Evolutionary conservation across 2,113 vertebrate species (phyloP), one percentile per base, ranked within the genome.

Genomic region (Mohoua ochrocephala): DNA sequence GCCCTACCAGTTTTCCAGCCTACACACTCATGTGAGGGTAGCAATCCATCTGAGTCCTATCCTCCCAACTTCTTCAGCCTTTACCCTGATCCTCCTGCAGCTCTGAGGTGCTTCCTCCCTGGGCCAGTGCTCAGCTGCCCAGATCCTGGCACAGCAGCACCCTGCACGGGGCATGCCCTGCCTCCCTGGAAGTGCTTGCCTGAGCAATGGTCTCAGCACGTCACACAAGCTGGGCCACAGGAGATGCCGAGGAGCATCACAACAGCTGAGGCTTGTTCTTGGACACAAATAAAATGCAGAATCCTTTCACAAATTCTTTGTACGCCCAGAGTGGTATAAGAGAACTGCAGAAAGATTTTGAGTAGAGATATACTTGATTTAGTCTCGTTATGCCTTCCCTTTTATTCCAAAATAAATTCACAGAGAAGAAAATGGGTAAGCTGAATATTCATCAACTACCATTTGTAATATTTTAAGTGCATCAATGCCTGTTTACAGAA

Each of bases 151-250:
- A 2, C 27, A 49, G 71, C 53, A 80, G 33, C 15, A 35, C 3
- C 39, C 60, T 42, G 52, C 23, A 16, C 0, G 0, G 7, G 13
- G 5, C n/a, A 30, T 0, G 9, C 13, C 2, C 17, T 68, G 50
- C 45, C 57, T 59, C 37, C 60, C 67, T 50, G 17, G 52, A 15
- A 54, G 21, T 2, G 11, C 15, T 57, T 35, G 35, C 23, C 59
- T 13, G 3, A 54, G 42, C 35, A 21, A 8, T 3, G 13, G 3
- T 12, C 56, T 54, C 33, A 19, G 30, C 47, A 18, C 27, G 26
- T 26, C 57, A 3, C 52, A 23, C 7, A 8, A 44, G 33, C 15
- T 49, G 63, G 56, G 73, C 0, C 1, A 59, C 15, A 28, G 42
- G 26, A 33, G 45, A 50, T 68, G 45, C 47, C 64, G 61, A n/a